phyloP scores from a whole-genome alignment of 2,797 vertebrate species.

The Podargus strigoides region DNA sequence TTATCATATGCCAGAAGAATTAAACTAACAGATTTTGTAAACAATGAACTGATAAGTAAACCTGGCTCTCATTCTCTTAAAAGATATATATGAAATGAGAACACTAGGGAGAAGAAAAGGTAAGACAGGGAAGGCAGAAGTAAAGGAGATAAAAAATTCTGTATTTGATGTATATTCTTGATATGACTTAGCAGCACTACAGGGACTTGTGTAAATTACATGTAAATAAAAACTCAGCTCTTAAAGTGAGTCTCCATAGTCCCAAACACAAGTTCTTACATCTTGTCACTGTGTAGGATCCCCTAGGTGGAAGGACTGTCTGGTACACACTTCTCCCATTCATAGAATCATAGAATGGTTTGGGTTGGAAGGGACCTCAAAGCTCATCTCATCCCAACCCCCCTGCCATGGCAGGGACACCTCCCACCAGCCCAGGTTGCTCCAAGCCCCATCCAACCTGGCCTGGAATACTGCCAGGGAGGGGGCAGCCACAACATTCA shows the following conservation, averaged over 20 bases:
- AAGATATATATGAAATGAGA: not conserved
- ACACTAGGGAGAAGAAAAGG: not conserved
- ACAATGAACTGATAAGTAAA: not conserved
- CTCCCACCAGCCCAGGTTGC: too few relatives aligned
- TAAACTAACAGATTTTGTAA: not conserved
- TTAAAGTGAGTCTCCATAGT: not conserved
- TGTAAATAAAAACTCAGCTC: not conserved
- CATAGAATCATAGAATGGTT: too few relatives aligned
- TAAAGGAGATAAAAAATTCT: not conserved
- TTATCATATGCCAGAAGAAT: not conserved
- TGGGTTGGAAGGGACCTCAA: too few relatives aligned
- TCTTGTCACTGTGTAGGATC: not conserved
- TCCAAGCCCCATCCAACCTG: too few relatives aligned
- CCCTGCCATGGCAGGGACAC: too few relatives aligned
- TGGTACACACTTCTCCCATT: not conserved
- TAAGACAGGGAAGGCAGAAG: not conserved
- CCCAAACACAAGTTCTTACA: not conserved
- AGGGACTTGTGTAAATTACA: not conserved
- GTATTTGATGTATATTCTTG: not conserved
- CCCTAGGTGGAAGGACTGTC: not conserved
- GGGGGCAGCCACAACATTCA: too few relatives aligned
- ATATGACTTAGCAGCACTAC: not conserved
- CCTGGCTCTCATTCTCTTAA: not conserved
- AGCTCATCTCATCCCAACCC: too few relatives aligned
- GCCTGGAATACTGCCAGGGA: too few relatives aligned